Conservation (phyloP, 1,140 invertebrate species). For the Penaeus indicus region DNA sequence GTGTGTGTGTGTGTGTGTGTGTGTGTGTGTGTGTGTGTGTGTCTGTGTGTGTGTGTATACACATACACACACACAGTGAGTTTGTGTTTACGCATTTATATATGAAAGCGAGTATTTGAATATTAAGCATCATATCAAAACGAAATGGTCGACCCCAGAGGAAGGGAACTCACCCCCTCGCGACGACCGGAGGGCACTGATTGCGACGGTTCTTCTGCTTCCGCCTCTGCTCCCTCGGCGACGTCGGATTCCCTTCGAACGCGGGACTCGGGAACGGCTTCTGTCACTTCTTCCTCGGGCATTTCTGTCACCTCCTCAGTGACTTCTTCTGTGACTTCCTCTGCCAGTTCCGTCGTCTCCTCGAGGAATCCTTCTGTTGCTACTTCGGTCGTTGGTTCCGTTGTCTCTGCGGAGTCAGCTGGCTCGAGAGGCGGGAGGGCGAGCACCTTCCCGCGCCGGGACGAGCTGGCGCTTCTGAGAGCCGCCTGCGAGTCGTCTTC, state of each 20-base stretch:
- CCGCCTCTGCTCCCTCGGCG: background rate
- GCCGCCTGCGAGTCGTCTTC: background rate
- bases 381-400: background rate
- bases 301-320: conserved; percentile 15
- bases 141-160: background rate
- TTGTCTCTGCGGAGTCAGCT: conserved; percentile 9
- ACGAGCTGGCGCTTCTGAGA: background rate
- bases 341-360: background rate
- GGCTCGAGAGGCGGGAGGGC: background rate
- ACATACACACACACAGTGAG: no score
- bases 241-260: conserved; percentile 33
- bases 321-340: conserved; percentile 33
- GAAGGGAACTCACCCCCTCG: conserved; percentile 41
- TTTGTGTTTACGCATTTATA: no score
- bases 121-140: no score
- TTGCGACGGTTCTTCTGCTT: conserved; percentile 12
- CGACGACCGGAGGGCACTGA: conserved; percentile 9
- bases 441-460: conserved; percentile 33
- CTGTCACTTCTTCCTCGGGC: background rate
- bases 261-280: background rate
- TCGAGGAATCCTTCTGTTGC: background rate
- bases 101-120: no score
- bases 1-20: no score
- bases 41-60: no score
- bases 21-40: no score